Base-by-base conservation (phyloP, 2,888 invertebrate genomes). In the Autographa pulchrina region DNA sequence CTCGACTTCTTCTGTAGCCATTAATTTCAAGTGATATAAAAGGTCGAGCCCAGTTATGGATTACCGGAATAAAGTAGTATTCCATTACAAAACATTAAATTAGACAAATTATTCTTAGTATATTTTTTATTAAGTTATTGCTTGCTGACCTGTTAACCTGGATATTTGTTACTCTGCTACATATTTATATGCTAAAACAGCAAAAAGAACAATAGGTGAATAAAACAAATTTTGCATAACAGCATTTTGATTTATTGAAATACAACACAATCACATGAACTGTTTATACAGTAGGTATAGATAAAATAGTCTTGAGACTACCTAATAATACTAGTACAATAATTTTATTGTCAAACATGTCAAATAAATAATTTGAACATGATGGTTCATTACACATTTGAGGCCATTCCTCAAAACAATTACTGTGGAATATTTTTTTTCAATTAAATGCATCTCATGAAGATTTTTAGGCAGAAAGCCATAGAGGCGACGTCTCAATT, bases 291-390 rank as follows among this genome's bases (percentile, higher is more conserved):
- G 89, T 88, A 91, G 78, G 82, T 91, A 91, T 86, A 90, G 86
- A 88, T 89, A 91, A 89, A 90, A 87, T 89, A 92, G 91, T 90
- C 89, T 89, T 89, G 88, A 86, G 87, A 90, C 92, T 91, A 91
- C 89, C 91, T 92, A 93, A 90, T 91, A 91, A 93, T 93, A 94
- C 92, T 94, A 93, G 88, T 91, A 91, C 88, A 91, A 88, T 91
- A 88, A 90, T 88, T 92, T 95, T 95, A 95, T 95, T 95, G 95
- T 95, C 95, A 92, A 93, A 93, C 92, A 91, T 94, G 94, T 93
- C 90, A 92, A 94, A 91, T 86, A 87, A 92, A 91, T 80, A 79
- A 87, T 88, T 86, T 85, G 77, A 86, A 87, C 86, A 89, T 85
- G 86, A 82, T 85, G 83, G 78, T 86, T 74, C 76, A 81, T 75